These are phyloP conservation scores for Carabus problematicus DNA, from an alignment of 2,888 invertebrate species.

Conservation along the genomic window DNA sequence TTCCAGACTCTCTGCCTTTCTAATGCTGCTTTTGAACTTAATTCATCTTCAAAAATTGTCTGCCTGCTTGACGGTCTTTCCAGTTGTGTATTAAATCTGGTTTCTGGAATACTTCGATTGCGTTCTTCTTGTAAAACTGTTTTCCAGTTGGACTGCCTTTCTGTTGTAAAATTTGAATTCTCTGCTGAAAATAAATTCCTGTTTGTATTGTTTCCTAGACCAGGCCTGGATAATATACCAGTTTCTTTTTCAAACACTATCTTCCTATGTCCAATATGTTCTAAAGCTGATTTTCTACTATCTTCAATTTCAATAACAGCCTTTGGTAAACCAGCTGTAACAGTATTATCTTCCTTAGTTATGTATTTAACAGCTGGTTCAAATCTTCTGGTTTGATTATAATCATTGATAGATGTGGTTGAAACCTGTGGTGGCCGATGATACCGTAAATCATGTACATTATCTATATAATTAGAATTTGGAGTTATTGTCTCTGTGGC, in stretches of 20 bases:
- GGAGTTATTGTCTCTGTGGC: not conserved
- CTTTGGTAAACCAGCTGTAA: not conserved
- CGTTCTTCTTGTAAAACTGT: constrained; percentile 2
- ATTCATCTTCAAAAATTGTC: no score
- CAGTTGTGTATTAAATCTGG: not conserved
- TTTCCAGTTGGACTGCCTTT: not conserved
- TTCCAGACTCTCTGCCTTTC: no score
- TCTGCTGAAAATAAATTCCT: not conserved
- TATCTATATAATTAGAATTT: no score
- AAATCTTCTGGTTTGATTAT: not conserved
- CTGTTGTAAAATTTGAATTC: not conserved
- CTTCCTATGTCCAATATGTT: no score
- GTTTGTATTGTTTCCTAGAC: not conserved
- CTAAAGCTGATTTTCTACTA: not conserved
- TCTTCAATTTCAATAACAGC: not conserved
- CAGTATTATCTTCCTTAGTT: not conserved
- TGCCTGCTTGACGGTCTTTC: no score
- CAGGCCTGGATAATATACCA: not conserved
- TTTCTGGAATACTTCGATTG: not conserved
- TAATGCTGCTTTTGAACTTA: no score
- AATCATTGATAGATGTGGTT: not conserved
- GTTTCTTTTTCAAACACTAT: not conserved
- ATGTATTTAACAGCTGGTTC: not conserved
- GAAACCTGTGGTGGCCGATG: not conserved
- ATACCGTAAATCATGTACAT: no score